These are phyloP conservation scores for Melospiza georgiana DNA, from an alignment of 2,113 vertebrate genomes.

Conservation along the genomic window DNA sequence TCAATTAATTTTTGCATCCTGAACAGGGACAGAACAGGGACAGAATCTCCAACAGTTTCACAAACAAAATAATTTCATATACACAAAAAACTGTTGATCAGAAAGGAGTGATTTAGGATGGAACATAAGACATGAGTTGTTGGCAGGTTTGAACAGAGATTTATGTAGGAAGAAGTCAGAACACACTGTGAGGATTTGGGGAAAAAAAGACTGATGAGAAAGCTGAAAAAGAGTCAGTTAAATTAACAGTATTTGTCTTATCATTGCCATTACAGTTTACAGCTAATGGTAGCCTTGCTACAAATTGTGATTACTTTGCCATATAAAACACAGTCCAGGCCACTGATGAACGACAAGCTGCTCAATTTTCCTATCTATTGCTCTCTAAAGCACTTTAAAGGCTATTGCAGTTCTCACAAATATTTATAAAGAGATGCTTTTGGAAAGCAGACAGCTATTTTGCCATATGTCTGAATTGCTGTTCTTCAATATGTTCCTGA, in stretches of 20 bases:
- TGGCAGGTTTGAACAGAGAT: background rate
- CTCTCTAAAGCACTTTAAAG: background rate
- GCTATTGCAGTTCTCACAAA: background rate
- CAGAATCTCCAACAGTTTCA: background rate
- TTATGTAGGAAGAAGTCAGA: background rate
- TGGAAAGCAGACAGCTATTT: conserved; percentile 20
- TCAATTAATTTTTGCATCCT: background rate
- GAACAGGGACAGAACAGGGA: background rate
- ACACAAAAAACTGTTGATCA: background rate
- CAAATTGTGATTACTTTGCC: background rate
- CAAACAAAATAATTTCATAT: background rate
- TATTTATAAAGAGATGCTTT: conserved; percentile 14
- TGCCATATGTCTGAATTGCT: conserved; percentile 2
- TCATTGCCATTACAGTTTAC: background rate
- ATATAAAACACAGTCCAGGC: background rate
- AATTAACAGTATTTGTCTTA: background rate
- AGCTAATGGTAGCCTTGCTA: background rate
- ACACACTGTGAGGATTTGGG: background rate
- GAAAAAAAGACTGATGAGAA: background rate
- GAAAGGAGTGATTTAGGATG: background rate
- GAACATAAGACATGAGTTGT: background rate
- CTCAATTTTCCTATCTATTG: conserved; percentile 5
- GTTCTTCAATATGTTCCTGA: background rate
- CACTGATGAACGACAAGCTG: background rate
- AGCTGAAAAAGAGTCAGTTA: background rate